Base-by-base conservation (phyloP, 2,113 vertebrate species). In the Oceanites oceanicus region DNA sequence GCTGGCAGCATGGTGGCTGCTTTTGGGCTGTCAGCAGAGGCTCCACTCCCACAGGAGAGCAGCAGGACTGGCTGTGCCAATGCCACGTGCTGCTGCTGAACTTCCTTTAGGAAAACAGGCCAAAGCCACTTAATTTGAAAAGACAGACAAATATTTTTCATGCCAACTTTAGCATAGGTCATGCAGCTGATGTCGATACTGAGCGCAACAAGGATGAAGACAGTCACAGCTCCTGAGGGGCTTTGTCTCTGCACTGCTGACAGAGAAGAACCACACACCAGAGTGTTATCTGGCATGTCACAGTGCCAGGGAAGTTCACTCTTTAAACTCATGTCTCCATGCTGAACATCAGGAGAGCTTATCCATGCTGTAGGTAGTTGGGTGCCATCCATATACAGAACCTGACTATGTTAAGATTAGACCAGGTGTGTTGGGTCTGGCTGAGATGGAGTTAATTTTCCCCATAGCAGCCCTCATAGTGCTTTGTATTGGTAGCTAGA, bases 61-160 rank as follows among this genome's bases (percentile, higher is more conserved):
- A 0, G 30, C 65, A 36, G 15, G 4, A 45, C 7, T 32, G 38
- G 34, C 75, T 27, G 30, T 55, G 36, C 29, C 49, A 47, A 30
- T 1, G 6, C 25, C 56, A 72, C 2, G 0, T 1, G 0, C 58
- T 38, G n/a, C 45, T 2, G 8, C 58, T 72, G 30, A 29, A 50
- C 5, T 38, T 38, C 38, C 38, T 9, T 38, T 38, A 38, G 17
- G 15, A 67, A 66, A 77, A 38, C n/a, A 67, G 22, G 32, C 22
- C 52, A 87, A 59, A 77, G 38, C 12, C 52, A 10, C 40, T 50
- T 53, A 17, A 67, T 45, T n/a, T 74, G 34, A 15, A 58, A 78
- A 84, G 55, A 14, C 36, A 50, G 27, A 50, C 25, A 50, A 62
- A 18, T n/a, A 63, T 9, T 79, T 62, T 56, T 83, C 20, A 73